Evolutionary conservation across 1,140 invertebrate species (phyloP).

Genomic region (Asbolus verrucosus): DNA sequence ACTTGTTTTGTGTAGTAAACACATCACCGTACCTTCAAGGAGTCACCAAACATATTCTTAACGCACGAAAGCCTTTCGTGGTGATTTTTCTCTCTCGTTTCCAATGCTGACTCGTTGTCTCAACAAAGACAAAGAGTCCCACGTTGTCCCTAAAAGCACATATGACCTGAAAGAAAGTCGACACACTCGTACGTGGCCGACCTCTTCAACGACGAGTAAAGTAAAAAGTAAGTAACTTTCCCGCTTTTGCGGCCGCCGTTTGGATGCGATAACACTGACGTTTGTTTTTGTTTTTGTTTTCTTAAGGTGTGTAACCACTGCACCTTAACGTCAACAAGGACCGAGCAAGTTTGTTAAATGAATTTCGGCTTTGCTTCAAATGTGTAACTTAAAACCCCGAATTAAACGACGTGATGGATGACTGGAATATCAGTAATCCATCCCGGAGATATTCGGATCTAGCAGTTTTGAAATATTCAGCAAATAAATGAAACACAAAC

Average conservation of each 20-base stretch:
- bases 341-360: too few species aligned
- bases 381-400: too few species aligned
- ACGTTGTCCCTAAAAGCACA: neutral
- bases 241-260: too few species aligned
- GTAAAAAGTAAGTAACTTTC: too few species aligned
- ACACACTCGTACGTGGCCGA: constrained; percentile 6
- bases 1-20: constrained; percentile 21
- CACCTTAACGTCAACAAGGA: too few species aligned
- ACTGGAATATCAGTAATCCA: too few species aligned
- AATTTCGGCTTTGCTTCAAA: too few species aligned
- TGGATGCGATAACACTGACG: too few species aligned
- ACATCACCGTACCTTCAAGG: constrained; percentile 11
- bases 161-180: neutral
- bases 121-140: neutral
- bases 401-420: too few species aligned
- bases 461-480: neutral
- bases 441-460: too few species aligned
- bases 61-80: neutral
- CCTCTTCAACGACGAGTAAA: constrained; percentile 8
- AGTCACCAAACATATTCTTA: constrained; percentile 5
- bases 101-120: neutral
- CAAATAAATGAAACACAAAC: constrained; percentile 16
- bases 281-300: too few species aligned
- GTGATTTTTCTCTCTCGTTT: constrained; percentile 17
- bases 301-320: too few species aligned